phyloP scores from a whole-genome alignment of 2,113 vertebrate species.

The Crypturellus undulatus region DNA sequence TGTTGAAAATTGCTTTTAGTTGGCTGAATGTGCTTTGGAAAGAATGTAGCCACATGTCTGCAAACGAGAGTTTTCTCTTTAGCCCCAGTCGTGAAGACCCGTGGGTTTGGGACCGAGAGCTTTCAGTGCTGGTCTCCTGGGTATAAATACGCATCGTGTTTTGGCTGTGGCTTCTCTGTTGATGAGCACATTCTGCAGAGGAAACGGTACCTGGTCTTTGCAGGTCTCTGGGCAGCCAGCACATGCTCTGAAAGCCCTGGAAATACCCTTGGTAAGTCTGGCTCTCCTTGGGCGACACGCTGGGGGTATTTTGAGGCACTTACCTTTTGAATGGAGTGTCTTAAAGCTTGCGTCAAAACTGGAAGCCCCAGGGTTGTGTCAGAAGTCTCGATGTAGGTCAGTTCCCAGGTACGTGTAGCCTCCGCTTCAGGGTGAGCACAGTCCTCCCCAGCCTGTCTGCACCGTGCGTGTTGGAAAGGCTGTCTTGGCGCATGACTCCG shows the following conservation, averaged over 20 bases:
- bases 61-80: neutral
- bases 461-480: fast-evolving
- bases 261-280: neutral
- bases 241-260: fast-evolving
- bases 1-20: neutral
- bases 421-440: fast-evolving
- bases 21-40: neutral
- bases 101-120: neutral
- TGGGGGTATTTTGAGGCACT: neutral
- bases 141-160: fast-evolving
- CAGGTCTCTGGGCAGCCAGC: neutral
- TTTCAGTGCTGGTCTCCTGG: neutral
- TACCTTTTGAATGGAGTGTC: neutral
- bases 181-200: neutral
- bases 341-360: neutral
- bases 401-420: fast-evolving
- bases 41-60: neutral
- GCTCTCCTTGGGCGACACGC: neutral
- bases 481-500: neutral
- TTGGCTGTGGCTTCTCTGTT: neutral
- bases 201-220: neutral
- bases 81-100: neutral
- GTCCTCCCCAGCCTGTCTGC: neutral
- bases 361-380: neutral
- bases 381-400: neutral